Evolutionary conservation across 1,140 invertebrate species (phyloP).

Genomic region (Yoshiicerus persimilis): DNA sequence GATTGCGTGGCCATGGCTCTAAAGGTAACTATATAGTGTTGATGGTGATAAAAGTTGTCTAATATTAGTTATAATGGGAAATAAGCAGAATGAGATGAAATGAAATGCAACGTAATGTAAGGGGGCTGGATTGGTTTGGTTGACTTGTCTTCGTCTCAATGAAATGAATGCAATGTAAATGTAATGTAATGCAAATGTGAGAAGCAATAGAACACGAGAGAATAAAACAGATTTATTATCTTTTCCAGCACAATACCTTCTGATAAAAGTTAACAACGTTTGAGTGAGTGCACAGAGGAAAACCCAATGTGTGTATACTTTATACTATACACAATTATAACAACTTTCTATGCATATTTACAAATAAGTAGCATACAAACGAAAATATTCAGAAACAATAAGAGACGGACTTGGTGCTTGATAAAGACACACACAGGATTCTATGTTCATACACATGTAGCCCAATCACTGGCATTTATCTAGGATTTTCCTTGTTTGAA

Average conservation of each 20-base stretch:
- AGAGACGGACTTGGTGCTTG: neutral
- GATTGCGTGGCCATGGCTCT: neutral
- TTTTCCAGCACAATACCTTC: neutral
- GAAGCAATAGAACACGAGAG: slow-evolving; percentile 10
- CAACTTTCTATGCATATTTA: neutral
- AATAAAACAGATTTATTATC: neutral
- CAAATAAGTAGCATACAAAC: neutral
- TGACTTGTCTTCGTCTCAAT: neutral
- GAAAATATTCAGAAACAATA: neutral
- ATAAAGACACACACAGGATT: neutral
- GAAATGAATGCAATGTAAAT: slow-evolving; percentile 8
- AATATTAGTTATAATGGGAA: slow-evolving; percentile 11
- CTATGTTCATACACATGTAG: neutral
- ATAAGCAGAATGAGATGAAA: slow-evolving; percentile 10
- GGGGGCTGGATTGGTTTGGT: neutral
- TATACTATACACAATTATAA: no score
- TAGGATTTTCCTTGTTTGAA: neutral
- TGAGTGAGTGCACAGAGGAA: neutral
- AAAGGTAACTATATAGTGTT: neutral
- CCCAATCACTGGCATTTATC: neutral
- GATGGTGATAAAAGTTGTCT: neutral
- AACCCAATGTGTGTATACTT: neutral
- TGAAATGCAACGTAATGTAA: slow-evolving; percentile 20
- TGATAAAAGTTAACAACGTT: neutral
- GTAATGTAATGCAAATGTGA: slow-evolving; percentile 22